A percentile compares a stretch with the other conserved stretches of the same genome.
phyloP scores from a whole-genome alignment of 2,888 invertebrate genomes.

The Tipula confusa region DNA sequence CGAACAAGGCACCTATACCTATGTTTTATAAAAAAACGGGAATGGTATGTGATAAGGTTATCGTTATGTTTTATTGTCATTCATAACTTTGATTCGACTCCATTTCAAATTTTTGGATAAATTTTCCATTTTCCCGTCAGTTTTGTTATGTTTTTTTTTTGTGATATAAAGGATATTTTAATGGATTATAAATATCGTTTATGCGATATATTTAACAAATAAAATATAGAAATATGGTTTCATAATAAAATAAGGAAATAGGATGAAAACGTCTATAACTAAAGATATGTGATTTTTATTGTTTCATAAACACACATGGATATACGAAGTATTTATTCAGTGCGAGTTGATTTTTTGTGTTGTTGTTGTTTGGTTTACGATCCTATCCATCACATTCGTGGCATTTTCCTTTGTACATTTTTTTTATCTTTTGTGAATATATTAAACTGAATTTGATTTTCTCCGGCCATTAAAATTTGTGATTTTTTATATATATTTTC shows the following conservation, averaged over 20 bases:
- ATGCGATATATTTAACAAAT: not conserved
- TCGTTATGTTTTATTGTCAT: not conserved
- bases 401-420: not conserved
- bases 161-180: not conserved
- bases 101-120: constrained; percentile 4
- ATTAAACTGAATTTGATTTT: not conserved
- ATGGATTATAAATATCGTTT: constrained; percentile 9
- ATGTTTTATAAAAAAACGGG: too few species aligned
- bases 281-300: constrained; percentile 20
- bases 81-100: not conserved
- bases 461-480: not conserved
- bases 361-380: too few species aligned
- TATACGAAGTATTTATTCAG: not conserved
- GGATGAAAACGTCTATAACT: not conserved
- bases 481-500: not conserved
- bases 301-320: not conserved
- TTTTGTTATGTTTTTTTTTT: not conserved
- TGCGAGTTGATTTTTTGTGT: not conserved
- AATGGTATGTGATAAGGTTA: not conserved
- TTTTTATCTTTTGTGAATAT: not conserved
- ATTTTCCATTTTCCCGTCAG: not conserved
- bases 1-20: too few species aligned
- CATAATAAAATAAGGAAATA: not conserved
- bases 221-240: constrained; percentile 14
- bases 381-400: not conserved